Percentiles rank a stretch among this genome's conserved stretches.
Conservation (phyloP, 2,113 vertebrate species). For the Stegostoma tigrinum region DNA sequence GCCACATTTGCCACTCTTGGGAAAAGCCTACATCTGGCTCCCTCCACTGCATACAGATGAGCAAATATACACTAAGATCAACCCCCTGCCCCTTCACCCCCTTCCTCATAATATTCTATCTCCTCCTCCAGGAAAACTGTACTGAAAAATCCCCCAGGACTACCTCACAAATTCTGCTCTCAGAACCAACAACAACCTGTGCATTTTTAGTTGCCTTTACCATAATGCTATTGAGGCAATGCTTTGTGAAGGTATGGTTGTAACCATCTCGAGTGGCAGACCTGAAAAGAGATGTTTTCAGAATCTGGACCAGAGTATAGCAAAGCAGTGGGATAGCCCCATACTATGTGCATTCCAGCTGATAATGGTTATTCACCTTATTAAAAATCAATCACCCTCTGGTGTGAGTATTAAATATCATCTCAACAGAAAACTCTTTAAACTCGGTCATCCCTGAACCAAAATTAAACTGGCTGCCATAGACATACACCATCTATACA, state of each 20-base stretch:
- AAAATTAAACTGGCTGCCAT: neutral
- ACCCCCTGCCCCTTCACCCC: neutral
- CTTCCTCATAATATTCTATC: neutral
- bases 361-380: neutral
- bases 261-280: too few relatives aligned
- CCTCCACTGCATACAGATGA: neutral
- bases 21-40: neutral
- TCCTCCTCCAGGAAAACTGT: neutral
- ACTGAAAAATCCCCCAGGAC: neutral
- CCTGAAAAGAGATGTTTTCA: too few relatives aligned
- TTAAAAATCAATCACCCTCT: neutral
- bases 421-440: neutral
- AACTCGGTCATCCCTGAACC: neutral
- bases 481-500: neutral
- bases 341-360: neutral
- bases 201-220: neutral
- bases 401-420: neutral
- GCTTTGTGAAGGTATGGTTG: too few relatives aligned
- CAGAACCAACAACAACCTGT: neutral
- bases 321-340: neutral
- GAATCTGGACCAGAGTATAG: neutral
- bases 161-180: neutral
- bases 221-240: neutral
- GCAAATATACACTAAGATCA: neutral
- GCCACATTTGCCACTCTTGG: too few relatives aligned